Base-by-base conservation (phyloP, 2,888 invertebrate genomes). In the Sminthurinus aureus region DNA sequence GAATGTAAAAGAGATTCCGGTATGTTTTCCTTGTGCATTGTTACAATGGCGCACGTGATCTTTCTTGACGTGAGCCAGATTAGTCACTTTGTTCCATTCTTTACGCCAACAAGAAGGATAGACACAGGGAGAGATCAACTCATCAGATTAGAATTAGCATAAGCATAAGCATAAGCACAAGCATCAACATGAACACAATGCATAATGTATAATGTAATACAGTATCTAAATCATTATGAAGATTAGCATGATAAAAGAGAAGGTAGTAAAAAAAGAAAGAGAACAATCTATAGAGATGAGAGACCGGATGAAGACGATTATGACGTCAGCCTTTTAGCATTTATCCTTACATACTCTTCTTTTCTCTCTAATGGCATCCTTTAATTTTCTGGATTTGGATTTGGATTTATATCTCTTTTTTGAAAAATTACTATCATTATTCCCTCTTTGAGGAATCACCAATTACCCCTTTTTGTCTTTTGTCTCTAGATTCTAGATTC, bases 1-100 rank as follows among this genome's bases (percentile, higher is more conserved):
- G n/a, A 38, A 38, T 38, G 38, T 38, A 38, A 38, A 38, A 38
- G 58, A 58, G 18, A 58, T 58, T 58, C 58, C 58, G 18, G 15
- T 58, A 0, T 58, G 2, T 58, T 58, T 58, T 58, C 38, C 38
- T 38, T 38, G 6, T 38, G 6, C 38, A n/a, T 58, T 9, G 58
- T 58, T 58, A 18, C n/a, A 77, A 77, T 77, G 52, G n/a, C 77
- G 77, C 77, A 77, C 77, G 77, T 77, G 77, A 58, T 77, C 58
- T 77, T 18, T 52, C 58, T 77, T 58, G 51, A 50, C 51, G 24
- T 77, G 22, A 9, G 12, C 11, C 20, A 77, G 77, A 77, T 77
- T 77, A 77, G 58, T 24, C 38, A 38, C 38, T 38, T 38, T 74
- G 20, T 71, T 20, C 4, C 4, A 71, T 11, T 74, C 38, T 38